phyloP scores from a whole-genome alignment of 1,140 invertebrate species.

The Diabrotica undecimpunctata region DNA sequence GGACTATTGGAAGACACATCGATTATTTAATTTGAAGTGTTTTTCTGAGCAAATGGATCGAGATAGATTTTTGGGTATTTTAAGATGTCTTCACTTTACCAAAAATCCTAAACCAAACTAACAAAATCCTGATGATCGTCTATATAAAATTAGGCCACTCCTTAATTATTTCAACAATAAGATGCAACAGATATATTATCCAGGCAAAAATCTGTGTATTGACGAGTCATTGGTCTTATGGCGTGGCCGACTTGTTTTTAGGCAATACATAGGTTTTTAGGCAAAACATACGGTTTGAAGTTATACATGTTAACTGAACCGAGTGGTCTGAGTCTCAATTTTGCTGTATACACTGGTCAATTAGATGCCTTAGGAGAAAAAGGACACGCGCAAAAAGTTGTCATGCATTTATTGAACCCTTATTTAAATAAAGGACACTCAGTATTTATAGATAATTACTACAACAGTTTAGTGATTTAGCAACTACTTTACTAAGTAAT shows the following conservation, averaged over 20 bases:
- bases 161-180: background rate
- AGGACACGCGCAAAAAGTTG: too few species aligned
- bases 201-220: background rate
- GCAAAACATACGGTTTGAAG: background rate
- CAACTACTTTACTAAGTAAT: conserved; percentile 28
- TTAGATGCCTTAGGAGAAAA: too few species aligned
- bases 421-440: too few species aligned
- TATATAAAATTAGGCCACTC: background rate
- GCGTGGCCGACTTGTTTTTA: background rate
- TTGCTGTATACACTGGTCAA: too few species aligned
- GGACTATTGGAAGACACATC: too few species aligned
- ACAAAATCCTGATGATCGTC: too few species aligned
- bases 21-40: too few species aligned
- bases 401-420: background rate
- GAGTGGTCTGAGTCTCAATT: background rate
- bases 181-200: background rate
- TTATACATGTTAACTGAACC: too few species aligned
- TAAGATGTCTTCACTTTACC: too few species aligned
- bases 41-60: too few species aligned
- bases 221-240: background rate
- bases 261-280: background rate
- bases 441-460: conserved; percentile 31
- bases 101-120: too few species aligned
- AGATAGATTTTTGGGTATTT: too few species aligned
- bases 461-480: conserved; percentile 28